Base-by-base conservation (phyloP, 2,888 invertebrate genomes). In the Eristalis pertinax region DNA sequence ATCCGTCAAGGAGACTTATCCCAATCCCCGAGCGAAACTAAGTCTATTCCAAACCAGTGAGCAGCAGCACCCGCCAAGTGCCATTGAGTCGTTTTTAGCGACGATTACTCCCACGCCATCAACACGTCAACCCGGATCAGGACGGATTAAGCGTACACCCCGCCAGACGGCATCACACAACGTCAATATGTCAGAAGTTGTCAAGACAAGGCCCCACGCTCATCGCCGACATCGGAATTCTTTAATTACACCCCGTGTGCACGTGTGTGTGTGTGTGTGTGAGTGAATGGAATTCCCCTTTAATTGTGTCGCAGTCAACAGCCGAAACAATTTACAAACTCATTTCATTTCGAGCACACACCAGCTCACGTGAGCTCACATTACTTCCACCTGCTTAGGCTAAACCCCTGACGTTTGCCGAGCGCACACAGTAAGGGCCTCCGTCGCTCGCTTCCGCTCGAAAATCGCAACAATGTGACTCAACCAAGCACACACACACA, bases 301-400 rank as follows among this genome's bases (percentile, higher is more conserved):
- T 43, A 65, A 63, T 63, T 76, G 24, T 87, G 64, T 76, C 75
- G 72, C 76, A 68, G 76, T 76, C 29, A 79, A 68, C 72, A 68
- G 60, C 68, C 72, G 76, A 83, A 87, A 84, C 84, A 76, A 73
- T 84, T 87, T 64, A 68, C 70, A 76, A 87, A 79, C 84, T 70
- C 73, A 80, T 87, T 76, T 77, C 41, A n/a, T 58, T 83, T 76
- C 79, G 67, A 43, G 68, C 72, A 80, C 72, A 76, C 73, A 26
- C 64, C 69, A 74, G 56, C 72, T 65, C 60, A 41, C 69, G 73
- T 75, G 76, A 75, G 79, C 72, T 82, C 29, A 76, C 67, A 87
- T 87, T 83, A 84, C 64, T 80, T 87, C 84, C 79, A 84, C 76
- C 84, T 77, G 76, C 80, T 87, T 84, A 76, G 80, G 50, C 87